These are phyloP conservation scores for Drosophila lowei DNA, from an alignment of 1,140 invertebrate genomes.

Conservation along the genomic window DNA sequence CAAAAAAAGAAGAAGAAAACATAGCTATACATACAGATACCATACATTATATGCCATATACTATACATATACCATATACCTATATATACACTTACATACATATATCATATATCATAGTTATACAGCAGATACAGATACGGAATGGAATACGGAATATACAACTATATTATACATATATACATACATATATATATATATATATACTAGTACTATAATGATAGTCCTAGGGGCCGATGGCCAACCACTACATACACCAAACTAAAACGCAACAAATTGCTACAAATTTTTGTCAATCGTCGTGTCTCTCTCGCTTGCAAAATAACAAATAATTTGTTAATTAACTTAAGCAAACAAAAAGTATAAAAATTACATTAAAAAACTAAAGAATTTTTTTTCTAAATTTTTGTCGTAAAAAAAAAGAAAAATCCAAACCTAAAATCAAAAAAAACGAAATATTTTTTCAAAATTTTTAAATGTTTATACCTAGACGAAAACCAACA, in stretches of 20 bases:
- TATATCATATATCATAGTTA: slow-evolving; percentile 52
- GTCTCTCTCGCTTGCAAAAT: slow-evolving; percentile 43
- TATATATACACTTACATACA: slow-evolving; percentile 43
- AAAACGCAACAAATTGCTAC: slow-evolving; percentile 79
- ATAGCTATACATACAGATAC: slow-evolving; percentile 17
- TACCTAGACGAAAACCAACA: slow-evolving; percentile 42
- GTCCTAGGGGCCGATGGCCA: slow-evolving; percentile 65
- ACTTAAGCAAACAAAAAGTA: slow-evolving; percentile 13
- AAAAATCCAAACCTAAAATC: slow-evolving; percentile 28
- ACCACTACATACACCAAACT: slow-evolving; percentile 76
- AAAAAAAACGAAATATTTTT: slow-evolving; percentile 79
- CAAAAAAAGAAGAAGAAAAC: not conserved
- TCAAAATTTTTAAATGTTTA: slow-evolving; percentile 78
- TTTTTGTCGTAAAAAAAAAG: slow-evolving; percentile 44
- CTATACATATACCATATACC: slow-evolving; percentile 19
- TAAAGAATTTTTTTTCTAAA: slow-evolving; percentile 56
- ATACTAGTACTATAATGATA: slow-evolving; percentile 41
- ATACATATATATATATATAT: slow-evolving; percentile 35
- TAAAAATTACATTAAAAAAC: slow-evolving; percentile 16
- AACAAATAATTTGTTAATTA: slow-evolving; percentile 15
- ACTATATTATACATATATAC: slow-evolving; percentile 38
- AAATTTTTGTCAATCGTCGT: slow-evolving; percentile 67
- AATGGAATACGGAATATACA: slow-evolving; percentile 8
- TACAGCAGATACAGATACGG: slow-evolving; percentile 28
- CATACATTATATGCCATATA: slow-evolving; percentile 2